Percentiles rank a stretch among this genome's conserved stretches.
phyloP scores from a whole-genome alignment of 2,888 invertebrate genomes.

The Drosophila seclusa region DNA sequence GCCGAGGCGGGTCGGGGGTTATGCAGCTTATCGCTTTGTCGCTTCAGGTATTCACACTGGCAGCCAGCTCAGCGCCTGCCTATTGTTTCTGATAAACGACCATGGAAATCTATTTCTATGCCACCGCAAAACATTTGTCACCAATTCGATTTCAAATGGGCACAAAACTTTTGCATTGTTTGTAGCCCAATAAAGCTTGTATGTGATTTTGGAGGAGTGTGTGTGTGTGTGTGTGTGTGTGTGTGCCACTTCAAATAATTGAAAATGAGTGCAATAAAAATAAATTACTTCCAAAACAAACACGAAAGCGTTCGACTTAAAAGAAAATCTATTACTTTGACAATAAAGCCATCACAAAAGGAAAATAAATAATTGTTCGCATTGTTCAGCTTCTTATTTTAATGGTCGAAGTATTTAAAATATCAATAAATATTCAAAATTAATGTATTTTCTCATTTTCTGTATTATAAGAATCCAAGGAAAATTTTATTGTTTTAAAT shows the following conservation, averaged over 20 bases:
- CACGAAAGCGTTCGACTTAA: not conserved
- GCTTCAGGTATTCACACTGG: conserved; percentile 61
- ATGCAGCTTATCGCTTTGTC: conserved; percentile 51
- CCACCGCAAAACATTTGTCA: conserved; percentile 68
- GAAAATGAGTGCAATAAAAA: conserved; percentile 41
- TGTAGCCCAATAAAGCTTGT: conserved; percentile 12
- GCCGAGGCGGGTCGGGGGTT: not conserved
- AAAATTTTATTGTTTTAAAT: not conserved
- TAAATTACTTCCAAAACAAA: conserved; percentile 16
- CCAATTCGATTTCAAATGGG: conserved; percentile 43
- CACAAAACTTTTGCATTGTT: not conserved
- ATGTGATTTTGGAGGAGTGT: not conserved
- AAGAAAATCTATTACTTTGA: not conserved
- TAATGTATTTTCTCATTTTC: not conserved
- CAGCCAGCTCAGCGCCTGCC: conserved; percentile 43
- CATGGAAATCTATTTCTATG: conserved; percentile 67
- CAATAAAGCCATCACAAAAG: not conserved
- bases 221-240: not conserved
- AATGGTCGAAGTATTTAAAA: not conserved
- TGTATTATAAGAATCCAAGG: not conserved
- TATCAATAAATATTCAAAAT: not conserved
- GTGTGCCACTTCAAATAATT: conserved; percentile 29
- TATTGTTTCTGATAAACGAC: conserved; percentile 75
- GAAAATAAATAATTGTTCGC: not conserved
- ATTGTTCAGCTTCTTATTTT: not conserved